Base-by-base conservation (phyloP, 1,140 invertebrate species). In the Manduca sexta region DNA sequence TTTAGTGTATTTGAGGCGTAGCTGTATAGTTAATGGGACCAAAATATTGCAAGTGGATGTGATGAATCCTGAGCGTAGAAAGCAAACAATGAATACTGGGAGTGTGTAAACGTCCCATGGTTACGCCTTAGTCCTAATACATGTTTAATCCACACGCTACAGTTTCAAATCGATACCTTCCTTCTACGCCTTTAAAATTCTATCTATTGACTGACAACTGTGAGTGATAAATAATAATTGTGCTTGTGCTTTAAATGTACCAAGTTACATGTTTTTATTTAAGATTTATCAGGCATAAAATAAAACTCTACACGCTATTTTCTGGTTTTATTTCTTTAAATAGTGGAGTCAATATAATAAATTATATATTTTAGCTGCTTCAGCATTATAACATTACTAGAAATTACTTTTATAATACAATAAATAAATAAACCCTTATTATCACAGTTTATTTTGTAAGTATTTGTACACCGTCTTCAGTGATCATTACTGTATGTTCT, bases 401-500 rank as follows among this genome's bases (percentile, higher is more conserved):
- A 5, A 5, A 26, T 26, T 26, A 26, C 4, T 26, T 26, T 26
- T 5, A 0, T 26, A 26, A 5, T 8, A 26, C 33, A 14, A 35
- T 11, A 35, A 11, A 2, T 7, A 1, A 12, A 5, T 35, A 6
- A 14, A n/a, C n/a, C n/a, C n/a, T n/a, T 35, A 11, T 35, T 11
- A 14, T 11, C 14, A 0, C 15, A 38, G 3, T 29, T 34, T 15
- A 78, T 60, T 82, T 67, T 1, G 94, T 95, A 18, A 96, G 82
- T 52, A 95, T 87, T 66, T 94, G 91, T 52, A 79, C 89, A 1
- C 93, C 93, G 57, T 83, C 56, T 17, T 92, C 84, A 3, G 94
- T 97, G 10, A 98, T 92, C 0, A 97, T 85, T 38, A 98, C 88
- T 0, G 96, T 98, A 71, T 98, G 95, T 86, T 98, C 97, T 54